Percentiles rank a stretch among this genome's conserved stretches.
Evolutionary conservation across 2,888 invertebrate genomes (phyloP).

Genomic region (Coelinius sp.): DNA sequence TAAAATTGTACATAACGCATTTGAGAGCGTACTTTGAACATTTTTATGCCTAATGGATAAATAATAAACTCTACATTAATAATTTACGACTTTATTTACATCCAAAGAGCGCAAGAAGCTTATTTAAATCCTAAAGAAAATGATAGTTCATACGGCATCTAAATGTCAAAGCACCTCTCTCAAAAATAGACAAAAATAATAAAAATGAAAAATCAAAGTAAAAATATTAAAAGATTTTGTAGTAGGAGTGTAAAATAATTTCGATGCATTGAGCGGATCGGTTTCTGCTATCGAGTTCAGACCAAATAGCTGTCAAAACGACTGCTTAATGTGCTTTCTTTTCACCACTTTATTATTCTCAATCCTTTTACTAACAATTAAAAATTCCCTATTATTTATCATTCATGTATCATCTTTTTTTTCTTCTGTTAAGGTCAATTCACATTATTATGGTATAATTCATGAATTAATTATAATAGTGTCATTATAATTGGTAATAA

Average conservation of each 20-base stretch:
- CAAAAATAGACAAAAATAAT: not conserved
- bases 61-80: slow-evolving; percentile 49
- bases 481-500: slow-evolving; percentile 71
- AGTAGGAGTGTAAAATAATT: slow-evolving; percentile 5
- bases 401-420: slow-evolving; percentile 58
- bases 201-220: not conserved
- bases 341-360: slow-evolving; percentile 31
- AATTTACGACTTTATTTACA: slow-evolving; percentile 60
- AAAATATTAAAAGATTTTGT: not conserved
- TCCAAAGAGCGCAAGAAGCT: slow-evolving; percentile 46
- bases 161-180: not conserved
- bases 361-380: slow-evolving; percentile 65
- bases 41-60: slow-evolving; percentile 27
- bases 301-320: slow-evolving; percentile 51
- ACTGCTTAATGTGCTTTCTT: slow-evolving; percentile 54
- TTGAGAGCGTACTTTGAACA: slow-evolving; percentile 43
- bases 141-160: not conserved
- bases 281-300: slow-evolving; percentile 51
- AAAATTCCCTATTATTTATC: slow-evolving; percentile 69
- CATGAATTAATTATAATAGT: slow-evolving; percentile 70
- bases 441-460: slow-evolving; percentile 70
- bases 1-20: not conserved
- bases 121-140: slow-evolving; percentile 38
- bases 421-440: slow-evolving; percentile 64
- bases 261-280: slow-evolving; percentile 50